Evolutionary conservation across 2,113 vertebrate genomes (phyloP).

Genomic region (Speoplatyrhinus poulsoni): DNA sequence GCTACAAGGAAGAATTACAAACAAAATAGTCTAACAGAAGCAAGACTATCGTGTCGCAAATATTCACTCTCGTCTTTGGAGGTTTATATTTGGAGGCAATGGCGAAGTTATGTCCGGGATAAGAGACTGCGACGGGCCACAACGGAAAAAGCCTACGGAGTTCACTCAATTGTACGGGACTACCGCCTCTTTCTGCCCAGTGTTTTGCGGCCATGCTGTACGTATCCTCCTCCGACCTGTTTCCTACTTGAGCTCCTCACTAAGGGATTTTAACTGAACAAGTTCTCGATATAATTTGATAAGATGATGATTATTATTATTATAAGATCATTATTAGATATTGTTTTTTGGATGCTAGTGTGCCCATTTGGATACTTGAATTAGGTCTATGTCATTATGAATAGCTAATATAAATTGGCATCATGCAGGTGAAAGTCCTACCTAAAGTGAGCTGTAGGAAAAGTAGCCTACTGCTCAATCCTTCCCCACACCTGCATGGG

Average conservation of each 20-base stretch:
- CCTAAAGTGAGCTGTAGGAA: too few species aligned
- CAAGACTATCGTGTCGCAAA: background rate
- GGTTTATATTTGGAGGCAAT: background rate
- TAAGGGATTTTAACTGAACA: conserved; percentile 21
- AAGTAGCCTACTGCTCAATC: too few species aligned
- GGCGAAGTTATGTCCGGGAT: conserved; percentile 64
- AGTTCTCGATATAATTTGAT: too few species aligned
- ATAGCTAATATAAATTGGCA: too few species aligned
- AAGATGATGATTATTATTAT: too few species aligned
- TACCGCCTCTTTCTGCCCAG: conserved; percentile 17
- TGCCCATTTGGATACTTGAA: too few species aligned
- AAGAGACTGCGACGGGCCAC: conserved; percentile 42
- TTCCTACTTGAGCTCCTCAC: conserved; percentile 59
- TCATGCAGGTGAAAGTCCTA: too few species aligned
- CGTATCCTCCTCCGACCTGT: conserved; percentile 61
- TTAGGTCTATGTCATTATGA: too few species aligned
- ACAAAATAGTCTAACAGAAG: background rate
- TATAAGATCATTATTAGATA: too few species aligned
- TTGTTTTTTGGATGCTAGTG: too few species aligned
- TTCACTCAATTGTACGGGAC: conserved; percentile 41
- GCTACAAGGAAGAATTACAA: background rate
- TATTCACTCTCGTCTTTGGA: background rate
- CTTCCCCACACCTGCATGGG: too few species aligned
- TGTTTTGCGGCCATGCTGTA: conserved; percentile 65
- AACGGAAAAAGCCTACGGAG: conserved; percentile 31